These are phyloP conservation scores for Psephotus haematonotus DNA, from an alignment of 2,113 vertebrate species.

Conservation along the genomic window DNA sequence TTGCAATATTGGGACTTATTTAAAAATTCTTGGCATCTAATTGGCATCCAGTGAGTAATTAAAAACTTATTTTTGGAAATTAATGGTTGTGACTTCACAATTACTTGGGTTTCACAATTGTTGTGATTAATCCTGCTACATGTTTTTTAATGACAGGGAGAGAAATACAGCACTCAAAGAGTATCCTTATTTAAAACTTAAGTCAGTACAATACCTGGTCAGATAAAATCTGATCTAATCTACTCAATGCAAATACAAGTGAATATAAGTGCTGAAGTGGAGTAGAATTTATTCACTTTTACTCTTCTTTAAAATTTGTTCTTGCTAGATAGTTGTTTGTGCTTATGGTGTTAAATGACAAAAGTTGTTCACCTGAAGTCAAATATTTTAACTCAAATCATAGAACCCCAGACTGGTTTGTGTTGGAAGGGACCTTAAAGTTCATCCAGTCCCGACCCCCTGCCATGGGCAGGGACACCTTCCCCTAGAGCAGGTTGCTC, in stretches of 20 bases:
- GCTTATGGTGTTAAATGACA: not conserved
- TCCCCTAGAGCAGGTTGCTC: not conserved
- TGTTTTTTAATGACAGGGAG: not conserved
- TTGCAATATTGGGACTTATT: slow-evolving; percentile 42
- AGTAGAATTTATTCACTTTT: not conserved
- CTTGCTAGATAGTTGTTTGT: not conserved
- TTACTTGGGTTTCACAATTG: not conserved
- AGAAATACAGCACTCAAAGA: not conserved
- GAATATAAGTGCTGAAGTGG: not conserved
- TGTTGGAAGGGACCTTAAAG: not conserved
- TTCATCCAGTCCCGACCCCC: too few species aligned
- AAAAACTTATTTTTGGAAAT: slow-evolving; percentile 51
- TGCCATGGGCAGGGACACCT: not conserved
- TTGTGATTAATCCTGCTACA: slow-evolving; percentile 10
- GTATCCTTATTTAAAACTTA: not conserved
- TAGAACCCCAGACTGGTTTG: not conserved
- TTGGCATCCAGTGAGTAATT: slow-evolving; percentile 31
- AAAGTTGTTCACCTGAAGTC: not conserved
- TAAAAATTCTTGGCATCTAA: slow-evolving; percentile 45
- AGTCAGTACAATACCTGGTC: not conserved
- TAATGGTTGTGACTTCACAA: slow-evolving; percentile 41
- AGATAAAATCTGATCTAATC: not conserved
- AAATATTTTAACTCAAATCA: not conserved
- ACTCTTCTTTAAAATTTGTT: not conserved
- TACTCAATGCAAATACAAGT: not conserved